A percentile compares a stretch with the other conserved stretches of the same genome.
Conservation (phyloP, 1,140 invertebrate genomes). For the Caenorhabditis briggsae region DNA sequence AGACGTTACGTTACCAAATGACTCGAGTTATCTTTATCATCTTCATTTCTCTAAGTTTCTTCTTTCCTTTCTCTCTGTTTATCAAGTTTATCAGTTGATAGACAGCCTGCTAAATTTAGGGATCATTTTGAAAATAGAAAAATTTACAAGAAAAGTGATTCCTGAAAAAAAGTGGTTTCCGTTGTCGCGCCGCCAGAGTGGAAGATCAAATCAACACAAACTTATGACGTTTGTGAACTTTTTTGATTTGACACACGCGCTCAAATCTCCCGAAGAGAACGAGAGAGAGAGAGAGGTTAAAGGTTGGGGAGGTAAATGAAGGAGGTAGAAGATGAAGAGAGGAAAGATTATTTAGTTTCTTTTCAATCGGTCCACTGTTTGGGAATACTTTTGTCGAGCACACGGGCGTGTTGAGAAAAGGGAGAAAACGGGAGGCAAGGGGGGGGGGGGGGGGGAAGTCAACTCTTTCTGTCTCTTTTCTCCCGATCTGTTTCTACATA, state of each 20-base stretch:
- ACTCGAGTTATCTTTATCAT: not conserved
- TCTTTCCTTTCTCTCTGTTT: not conserved
- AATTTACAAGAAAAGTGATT: not conserved
- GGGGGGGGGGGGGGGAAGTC: not conserved
- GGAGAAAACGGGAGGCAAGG: not conserved
- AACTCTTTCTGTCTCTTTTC: too few relatives aligned
- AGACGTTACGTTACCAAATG: not conserved
- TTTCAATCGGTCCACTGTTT: conserved; percentile 34
- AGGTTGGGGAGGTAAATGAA: conserved; percentile 16
- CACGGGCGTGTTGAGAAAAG: not conserved
- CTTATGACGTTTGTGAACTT: conserved; percentile 54
- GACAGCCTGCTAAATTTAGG: not conserved
- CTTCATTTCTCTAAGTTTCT: not conserved
- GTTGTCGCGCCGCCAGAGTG: not conserved
- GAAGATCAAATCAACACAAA: conserved; percentile 44
- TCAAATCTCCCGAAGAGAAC: conserved; percentile 13
- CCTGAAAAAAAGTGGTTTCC: not conserved
- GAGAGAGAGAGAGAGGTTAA: conserved; percentile 25
- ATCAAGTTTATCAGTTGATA: not conserved
- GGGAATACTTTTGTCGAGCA: conserved; percentile 38
- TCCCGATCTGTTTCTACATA: too few relatives aligned
- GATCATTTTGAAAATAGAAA: not conserved
- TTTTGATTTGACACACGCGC: conserved; percentile 50
- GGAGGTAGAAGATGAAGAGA: conserved; percentile 4
- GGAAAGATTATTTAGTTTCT: conserved; percentile 56